A percentile compares a stretch with the other conserved stretches of the same genome.
Conservation (phyloP, 2,888 invertebrate species). For the Salpingus planirostris region DNA sequence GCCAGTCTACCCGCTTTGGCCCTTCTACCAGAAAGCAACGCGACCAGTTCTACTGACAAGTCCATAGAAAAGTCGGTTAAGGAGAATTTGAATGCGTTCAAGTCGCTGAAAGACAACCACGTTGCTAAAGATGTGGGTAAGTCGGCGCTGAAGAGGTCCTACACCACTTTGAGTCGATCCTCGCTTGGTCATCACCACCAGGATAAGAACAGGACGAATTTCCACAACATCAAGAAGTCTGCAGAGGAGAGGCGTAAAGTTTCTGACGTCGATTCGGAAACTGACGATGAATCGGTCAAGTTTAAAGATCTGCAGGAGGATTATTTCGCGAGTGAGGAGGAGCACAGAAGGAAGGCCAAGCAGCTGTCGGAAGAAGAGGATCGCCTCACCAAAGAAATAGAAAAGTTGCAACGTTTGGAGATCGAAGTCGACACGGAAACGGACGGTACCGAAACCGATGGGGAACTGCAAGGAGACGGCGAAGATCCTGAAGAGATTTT, state of each 20-base stretch:
- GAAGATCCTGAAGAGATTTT: constrained; percentile 27
- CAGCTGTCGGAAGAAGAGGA: constrained; percentile 68
- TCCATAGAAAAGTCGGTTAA: constrained; percentile 37
- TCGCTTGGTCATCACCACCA: constrained; percentile 20
- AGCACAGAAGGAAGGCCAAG: constrained; percentile 58
- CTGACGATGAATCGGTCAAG: constrained; percentile 51
- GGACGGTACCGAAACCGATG: constrained; percentile 68
- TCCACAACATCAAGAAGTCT: constrained; percentile 25
- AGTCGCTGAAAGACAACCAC: constrained; percentile 25
- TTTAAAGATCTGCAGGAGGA: constrained; percentile 28
- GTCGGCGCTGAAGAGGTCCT: constrained; percentile 29
- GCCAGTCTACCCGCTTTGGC: constrained; percentile 70
- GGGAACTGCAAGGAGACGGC: constrained; percentile 47
- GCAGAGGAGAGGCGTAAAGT: constrained; percentile 11
- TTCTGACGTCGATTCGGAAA: constrained; percentile 49
- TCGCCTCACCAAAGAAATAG: constrained; percentile 63
- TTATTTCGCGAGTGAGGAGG: constrained; percentile 50
- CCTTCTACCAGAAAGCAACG: constrained; percentile 34
- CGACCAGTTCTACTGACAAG: constrained; percentile 17
- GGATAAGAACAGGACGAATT: constrained; percentile 27
- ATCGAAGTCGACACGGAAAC: constrained; percentile 75
- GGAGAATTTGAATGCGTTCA: constrained; percentile 36
- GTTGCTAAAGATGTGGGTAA: constrained; percentile 17
- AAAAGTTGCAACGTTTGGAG: constrained; percentile 63
- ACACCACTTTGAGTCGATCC: constrained; percentile 35